Base-by-base conservation (phyloP, 2,113 vertebrate genomes). In the Talpa occidentalis region DNA sequence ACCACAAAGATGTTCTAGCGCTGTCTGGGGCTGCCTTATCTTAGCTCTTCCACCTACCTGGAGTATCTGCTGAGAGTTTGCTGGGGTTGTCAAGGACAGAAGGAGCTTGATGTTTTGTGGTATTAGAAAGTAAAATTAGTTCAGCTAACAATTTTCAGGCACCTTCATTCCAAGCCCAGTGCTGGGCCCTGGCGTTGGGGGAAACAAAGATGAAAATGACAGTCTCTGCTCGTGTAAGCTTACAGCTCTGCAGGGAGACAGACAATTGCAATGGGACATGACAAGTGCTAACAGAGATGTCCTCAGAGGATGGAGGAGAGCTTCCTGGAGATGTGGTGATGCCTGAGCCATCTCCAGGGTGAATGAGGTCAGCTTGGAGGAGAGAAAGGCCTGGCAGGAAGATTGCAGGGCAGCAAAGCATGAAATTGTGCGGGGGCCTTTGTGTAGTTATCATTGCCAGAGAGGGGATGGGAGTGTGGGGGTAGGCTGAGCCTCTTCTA, bases 51-150 rank as follows among this genome's bases (percentile, higher is more conserved):
- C 85, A 30, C 11, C 49, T 14, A 66, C 69, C 22, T 44, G 73
- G 69, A 59, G 24, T 30, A 40, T 90, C 64, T 88, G 49, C 60
- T 72, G 72, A 90, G 47, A 69, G 28, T 88, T 77, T 92, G 47
- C 81, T 90, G 69, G 91, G 26, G 8, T 79, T 94, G 56, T 87
- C 64, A 82, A 54, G 59, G 67, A 44, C 26, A 70, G 32, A 59
- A 16, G 22, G 69, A 91, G 15, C 37, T 82, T 69, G 30, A 59
- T 21, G 16, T 92, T 69, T 37, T 59, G 0, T 15, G 17, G 24
- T 42, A 21, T 72, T 54, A 80, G 47, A 72, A 47, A 35, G 52
- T 44, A 70, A 82, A 59, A n/a, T 88, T 44, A 24, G 32, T 56
- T 94, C n/a, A 86, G 42, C 37, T 87, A 82, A 54, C 17, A 26